Base-by-base conservation (phyloP, 2,113 vertebrate genomes). In the Lanius ludovicianus region DNA sequence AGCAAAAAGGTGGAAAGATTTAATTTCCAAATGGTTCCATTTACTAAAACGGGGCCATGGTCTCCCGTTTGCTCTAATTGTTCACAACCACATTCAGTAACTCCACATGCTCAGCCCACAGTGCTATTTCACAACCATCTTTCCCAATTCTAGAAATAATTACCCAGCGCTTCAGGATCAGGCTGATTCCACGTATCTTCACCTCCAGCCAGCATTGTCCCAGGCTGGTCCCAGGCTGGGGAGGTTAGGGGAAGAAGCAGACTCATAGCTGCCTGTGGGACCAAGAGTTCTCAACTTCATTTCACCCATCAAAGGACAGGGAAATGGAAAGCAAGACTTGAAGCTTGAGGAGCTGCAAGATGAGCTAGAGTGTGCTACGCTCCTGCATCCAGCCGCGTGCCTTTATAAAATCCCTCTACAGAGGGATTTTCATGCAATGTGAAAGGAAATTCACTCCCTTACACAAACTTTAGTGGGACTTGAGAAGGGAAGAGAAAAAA, bases 1-100 rank as follows among this genome's bases (percentile, higher is more conserved):
- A 95, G 86, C 89, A 86, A 92, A 84, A 90, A 75, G 33, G 86
- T 95, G 92, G 93, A 95, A 95, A 90, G 83, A 95, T 97, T 93
- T 97, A 87, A 93, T 95, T 93, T 87, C 62, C 49, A 89, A 87
- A 71, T 1, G 6, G 78, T 75, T 87, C 75, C 3, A 10, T 88
- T 90, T 90, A 68, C 86, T 78, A 52, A 75, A 86, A 69, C 15
- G 39, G 62, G 90, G 56, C 20, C 13, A 2, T 0, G 0, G 44
- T 56, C 70, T 82, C n/a, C 53, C 2, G 0, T 52, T 84, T 84
- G 89, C 69, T 91, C 84, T 81, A 91, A 78, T 81, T 95, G 84
- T 65, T 87, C 8, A 0, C 44, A 70, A 57, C 27, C 2, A 0
- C 63, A 41, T 35, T 73, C 37, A 28, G 63, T 3, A 64, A 44